These are phyloP conservation scores for Danio aesculapii DNA, from an alignment of 2,797 vertebrate species.

Conservation along the genomic window DNA sequence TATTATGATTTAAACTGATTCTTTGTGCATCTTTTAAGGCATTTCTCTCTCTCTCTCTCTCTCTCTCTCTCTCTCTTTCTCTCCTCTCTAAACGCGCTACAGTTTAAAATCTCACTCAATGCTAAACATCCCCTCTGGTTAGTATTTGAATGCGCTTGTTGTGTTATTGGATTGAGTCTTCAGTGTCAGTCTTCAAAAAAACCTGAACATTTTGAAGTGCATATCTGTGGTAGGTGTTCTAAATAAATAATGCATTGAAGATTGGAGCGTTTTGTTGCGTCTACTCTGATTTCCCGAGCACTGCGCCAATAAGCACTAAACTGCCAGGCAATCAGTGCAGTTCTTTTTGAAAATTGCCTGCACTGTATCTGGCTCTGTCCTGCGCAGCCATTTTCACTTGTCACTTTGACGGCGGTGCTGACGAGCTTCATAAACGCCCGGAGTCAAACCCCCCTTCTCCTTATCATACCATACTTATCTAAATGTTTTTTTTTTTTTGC, in stretches of 20 bases:
- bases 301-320: slow-evolving; percentile 37
- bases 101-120: neutral
- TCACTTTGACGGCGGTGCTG: slow-evolving; percentile 34
- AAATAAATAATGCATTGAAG: slow-evolving; percentile 27
- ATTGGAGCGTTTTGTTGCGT: slow-evolving; percentile 17
- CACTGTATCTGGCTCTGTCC: slow-evolving; percentile 21
- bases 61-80: neutral
- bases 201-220: neutral
- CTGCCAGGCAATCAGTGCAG: slow-evolving; percentile 37
- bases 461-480: slow-evolving; percentile 20
- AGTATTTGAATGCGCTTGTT: slow-evolving; percentile 16
- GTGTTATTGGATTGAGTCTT: slow-evolving; percentile 1
- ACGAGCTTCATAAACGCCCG: slow-evolving; percentile 23
- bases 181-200: neutral
- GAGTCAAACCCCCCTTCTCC: slow-evolving; percentile 13
- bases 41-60: too few relatives aligned
- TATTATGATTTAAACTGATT: too few relatives aligned
- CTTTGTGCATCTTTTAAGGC: too few relatives aligned
- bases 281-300: slow-evolving; percentile 20
- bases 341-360: slow-evolving; percentile 32
- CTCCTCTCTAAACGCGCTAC: neutral
- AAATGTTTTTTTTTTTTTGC: slow-evolving; percentile 12
- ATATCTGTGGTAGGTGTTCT: neutral
- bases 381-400: slow-evolving; percentile 34
- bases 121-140: neutral